A percentile compares a stretch with the other conserved stretches of the same genome.
phyloP scores from a whole-genome alignment of 2,888 invertebrate species.

The Chloroclysta siterata region DNA sequence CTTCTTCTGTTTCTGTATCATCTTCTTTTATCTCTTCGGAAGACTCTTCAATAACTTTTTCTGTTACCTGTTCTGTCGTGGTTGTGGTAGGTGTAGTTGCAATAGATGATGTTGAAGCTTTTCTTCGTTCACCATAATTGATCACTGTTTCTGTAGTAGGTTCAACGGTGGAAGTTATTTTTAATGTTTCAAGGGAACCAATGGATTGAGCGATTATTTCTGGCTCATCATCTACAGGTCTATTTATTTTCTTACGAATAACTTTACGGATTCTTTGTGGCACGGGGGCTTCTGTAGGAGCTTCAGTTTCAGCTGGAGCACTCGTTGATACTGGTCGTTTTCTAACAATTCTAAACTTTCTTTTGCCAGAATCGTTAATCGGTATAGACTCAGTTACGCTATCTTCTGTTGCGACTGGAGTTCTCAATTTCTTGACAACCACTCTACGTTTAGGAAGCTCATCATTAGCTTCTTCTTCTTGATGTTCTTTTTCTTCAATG shows the following conservation, averaged over 20 bases:
- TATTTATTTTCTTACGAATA: conserved; percentile 69
- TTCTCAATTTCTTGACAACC: conserved; percentile 61
- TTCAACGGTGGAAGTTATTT: conserved; percentile 47
- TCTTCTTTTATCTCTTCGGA: conserved; percentile 31
- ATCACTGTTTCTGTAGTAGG: conserved; percentile 54
- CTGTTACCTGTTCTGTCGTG: conserved; percentile 38
- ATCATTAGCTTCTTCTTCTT: conserved; percentile 54
- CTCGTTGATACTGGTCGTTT: conserved; percentile 57
- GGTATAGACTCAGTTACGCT: conserved; percentile 58
- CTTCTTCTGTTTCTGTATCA: conserved; percentile 12
- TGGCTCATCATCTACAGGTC: conserved; percentile 57
- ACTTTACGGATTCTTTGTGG: conserved; percentile 67
- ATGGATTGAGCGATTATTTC: conserved; percentile 59
- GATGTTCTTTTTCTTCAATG: conserved; percentile 79
- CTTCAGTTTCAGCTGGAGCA: conserved; percentile 45
- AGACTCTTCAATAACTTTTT: conserved; percentile 38
- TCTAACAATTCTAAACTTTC: conserved; percentile 69
- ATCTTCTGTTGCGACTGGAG: conserved; percentile 50
- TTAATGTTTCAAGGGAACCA: conserved; percentile 51
- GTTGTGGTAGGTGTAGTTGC: conserved; percentile 28
- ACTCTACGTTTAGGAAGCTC: conserved; percentile 57
- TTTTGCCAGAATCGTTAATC: conserved; percentile 66
- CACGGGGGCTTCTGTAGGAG: conserved; percentile 44
- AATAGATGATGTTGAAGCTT: conserved; percentile 35
- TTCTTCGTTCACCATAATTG: conserved; percentile 73